Base-by-base conservation (phyloP, 2,888 invertebrate genomes). In the Tenthredo distinguenda region DNA sequence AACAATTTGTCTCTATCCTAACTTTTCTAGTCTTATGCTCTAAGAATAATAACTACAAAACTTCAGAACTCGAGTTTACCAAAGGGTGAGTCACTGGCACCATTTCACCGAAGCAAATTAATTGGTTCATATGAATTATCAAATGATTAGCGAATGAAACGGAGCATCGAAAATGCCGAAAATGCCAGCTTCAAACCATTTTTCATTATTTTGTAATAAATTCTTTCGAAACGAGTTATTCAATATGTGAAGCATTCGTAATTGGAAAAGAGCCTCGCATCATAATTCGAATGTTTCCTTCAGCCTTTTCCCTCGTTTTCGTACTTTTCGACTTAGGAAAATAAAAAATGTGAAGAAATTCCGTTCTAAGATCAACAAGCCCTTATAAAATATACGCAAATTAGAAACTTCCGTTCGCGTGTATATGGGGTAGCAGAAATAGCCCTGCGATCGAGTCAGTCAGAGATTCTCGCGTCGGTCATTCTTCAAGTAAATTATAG, bases 401-500 rank as follows among this genome's bases (percentile, higher is more conserved):
- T 18, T 18, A 68, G 68, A 12, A 7, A 18, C 18, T 68, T 5
- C 34, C 31, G 34, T 34, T 34, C 4, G 1, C 15, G 18, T 4
- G 34, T 31, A 34, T 34, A 26, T 34, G 12, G 68, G 15, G 34
- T 34, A 34, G 68, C 12, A 34, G 68, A 68, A 68, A 68, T 68
- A 34, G 68, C 34, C 15, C 68, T 34, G 34, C 68, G 15, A 68
- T 74, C 40, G 40, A 74, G 72, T 43, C 72, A 74, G 72, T 34
- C 34, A 74, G 72, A 43, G 72, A 74, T 74, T n/a, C 40, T 74
- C 40, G 37, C 62, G 26, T 58, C 7, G 37, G 40, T 50, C 91
- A 93, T 93, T 93, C 93, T 93, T 93, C 92, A 92, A 93, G 93
- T 93, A 93, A 93, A 93, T 93, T 93, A 93, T 93, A 92, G 93